Base-by-base conservation (phyloP, 2,888 invertebrate species). In the Tridacna gigas region DNA sequence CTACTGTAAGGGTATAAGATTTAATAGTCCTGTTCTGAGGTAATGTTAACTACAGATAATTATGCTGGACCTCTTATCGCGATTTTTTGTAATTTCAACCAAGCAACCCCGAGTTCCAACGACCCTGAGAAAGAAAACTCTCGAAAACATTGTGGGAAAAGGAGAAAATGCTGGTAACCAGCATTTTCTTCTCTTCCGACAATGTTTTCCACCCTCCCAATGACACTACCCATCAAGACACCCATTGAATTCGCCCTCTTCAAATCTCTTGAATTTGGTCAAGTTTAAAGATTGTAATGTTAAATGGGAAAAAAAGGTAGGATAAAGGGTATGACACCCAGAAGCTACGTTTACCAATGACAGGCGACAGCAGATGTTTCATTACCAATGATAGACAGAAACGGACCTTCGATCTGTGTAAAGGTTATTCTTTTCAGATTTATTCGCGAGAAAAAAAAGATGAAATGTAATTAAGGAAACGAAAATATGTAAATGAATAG, bases 301-400 rank as follows among this genome's bases (percentile, higher is more conserved):
- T n/a, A n/a, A n/a, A n/a, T n/a, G 37, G 7, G 7, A 37, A 37
- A 37, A 37, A 37, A 37, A 37, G 37, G 37, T 20, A 20, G 56
- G 20, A 56, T 20, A 56, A 56, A 63, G 22, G 63, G 63, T n/a
- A 4, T 22, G 13, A 22, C 63, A 20, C 63, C 63, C 63, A 4
- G 13, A 25, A 63, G 63, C 12, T 22, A 63, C 63, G 12, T 25
- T 63, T 63, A 3, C 22, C 63, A 25, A 63, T 13, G 63, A 63
- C 63, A 63, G 63, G 13, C 63, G 63, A 63, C 63, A 63, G 63
- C 63, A 25, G 63, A 63, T 63, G 63, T 63, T 63, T 63, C 63
- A 63, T 25, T n/a, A 63, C 7, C 63, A 63, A 63, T 63, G 12
- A 25, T 63, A 22, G 12, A 63, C 3, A 22, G 63, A 63, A n/a